Conservation (phyloP, 2,797 vertebrate genomes). For the Rachycentron canadum region DNA sequence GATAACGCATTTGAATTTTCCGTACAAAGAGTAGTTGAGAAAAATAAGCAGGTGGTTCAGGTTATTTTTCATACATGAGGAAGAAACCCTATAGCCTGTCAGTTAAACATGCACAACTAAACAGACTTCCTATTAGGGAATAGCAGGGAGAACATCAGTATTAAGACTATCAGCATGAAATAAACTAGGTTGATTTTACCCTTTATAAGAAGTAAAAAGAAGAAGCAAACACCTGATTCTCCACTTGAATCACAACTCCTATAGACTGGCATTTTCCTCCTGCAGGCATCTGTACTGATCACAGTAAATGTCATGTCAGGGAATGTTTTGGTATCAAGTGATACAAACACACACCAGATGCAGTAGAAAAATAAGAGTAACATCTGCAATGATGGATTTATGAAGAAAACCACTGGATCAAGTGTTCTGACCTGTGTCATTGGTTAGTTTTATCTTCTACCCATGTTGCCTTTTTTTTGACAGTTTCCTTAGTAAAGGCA, state of each 20-base stretch:
- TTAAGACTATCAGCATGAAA: too few relatives aligned
- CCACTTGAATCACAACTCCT: too few relatives aligned
- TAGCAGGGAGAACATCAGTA: neutral
- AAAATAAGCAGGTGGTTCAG: neutral
- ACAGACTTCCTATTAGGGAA: neutral
- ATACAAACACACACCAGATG: too few relatives aligned
- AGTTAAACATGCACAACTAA: neutral
- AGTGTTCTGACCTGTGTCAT: neutral
- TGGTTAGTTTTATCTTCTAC: neutral
- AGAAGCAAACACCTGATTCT: too few relatives aligned
- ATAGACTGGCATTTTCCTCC: neutral
- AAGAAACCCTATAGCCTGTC: neutral
- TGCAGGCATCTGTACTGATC: neutral
- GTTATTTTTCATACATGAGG: neutral
- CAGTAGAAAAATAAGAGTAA: too few relatives aligned
- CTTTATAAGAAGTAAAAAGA: neutral
- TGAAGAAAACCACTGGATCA: conserved; percentile 13
- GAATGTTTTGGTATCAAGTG: neutral
- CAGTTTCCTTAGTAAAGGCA: neutral
- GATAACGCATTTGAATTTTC: conserved; percentile 31
- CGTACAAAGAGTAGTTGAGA: conserved; percentile 2
- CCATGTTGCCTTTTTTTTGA: neutral
- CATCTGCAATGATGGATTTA: too few relatives aligned
- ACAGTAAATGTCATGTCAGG: neutral
- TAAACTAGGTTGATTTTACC: neutral